Percentiles rank a stretch among this genome's conserved stretches.
These are phyloP conservation scores for Cremastobaeus sp. DNA, from an alignment of 2,888 invertebrate genomes.

Conservation along the genomic window DNA sequence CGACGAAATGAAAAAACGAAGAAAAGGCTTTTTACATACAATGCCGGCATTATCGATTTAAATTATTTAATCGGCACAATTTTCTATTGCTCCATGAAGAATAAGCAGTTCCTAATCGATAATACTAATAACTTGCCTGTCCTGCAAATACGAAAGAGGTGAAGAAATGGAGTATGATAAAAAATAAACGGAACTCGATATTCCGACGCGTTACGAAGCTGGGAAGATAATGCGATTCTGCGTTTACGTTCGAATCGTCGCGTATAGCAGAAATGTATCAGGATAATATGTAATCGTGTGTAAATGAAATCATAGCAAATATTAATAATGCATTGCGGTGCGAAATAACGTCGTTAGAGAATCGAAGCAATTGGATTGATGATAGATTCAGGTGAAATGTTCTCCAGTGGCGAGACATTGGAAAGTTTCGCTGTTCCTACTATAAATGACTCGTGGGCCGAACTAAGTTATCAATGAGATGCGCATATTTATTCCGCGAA, in stretches of 20 bases:
- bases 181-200: constrained; percentile 5
- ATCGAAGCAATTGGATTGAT: constrained; percentile 10
- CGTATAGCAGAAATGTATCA: constrained; percentile 7
- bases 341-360: constrained; percentile 11
- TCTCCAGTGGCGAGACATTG: too few species aligned
- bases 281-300: constrained; percentile 2
- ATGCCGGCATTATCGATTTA: too few species aligned
- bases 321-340: constrained; percentile 17
- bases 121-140: constrained; percentile 15
- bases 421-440: too few species aligned
- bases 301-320: constrained; percentile 25
- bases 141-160: not conserved
- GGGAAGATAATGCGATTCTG: constrained; percentile 6
- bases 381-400: not conserved
- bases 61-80: too few species aligned
- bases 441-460: too few species aligned
- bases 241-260: constrained; percentile 12
- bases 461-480: too few species aligned
- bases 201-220: not conserved
- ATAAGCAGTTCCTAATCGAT: constrained; percentile 1
- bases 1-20: too few species aligned
- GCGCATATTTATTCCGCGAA: too few species aligned
- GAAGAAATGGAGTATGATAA: not conserved
- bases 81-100: not conserved
- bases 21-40: too few species aligned